A percentile compares a stretch with the other conserved stretches of the same genome.
Evolutionary conservation across 1,140 invertebrate species (phyloP).

Genomic region (Pararge aegeria): DNA sequence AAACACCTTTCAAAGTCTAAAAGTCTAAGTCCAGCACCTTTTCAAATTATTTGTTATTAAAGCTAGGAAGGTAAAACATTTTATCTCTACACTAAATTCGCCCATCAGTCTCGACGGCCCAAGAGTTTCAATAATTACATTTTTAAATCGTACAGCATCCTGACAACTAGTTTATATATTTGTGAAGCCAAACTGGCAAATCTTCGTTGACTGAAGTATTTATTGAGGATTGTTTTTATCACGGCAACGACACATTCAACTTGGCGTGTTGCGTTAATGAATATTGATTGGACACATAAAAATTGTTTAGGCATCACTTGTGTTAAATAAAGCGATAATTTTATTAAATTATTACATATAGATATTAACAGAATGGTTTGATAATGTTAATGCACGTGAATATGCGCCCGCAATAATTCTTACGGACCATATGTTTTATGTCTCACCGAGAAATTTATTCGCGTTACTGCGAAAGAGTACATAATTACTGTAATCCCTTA

Average conservation of each 20-base stretch:
- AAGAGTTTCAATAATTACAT: no score
- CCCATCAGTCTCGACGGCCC: no score
- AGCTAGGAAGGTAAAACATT: no score
- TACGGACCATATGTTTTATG: conserved; percentile 32
- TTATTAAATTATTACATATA: conserved; percentile 24
- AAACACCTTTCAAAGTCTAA: no score
- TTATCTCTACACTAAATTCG: no score
- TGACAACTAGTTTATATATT: no score
- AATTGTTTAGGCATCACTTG: neutral
- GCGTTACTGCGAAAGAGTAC: conserved; percentile 28
- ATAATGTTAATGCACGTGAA: conserved; percentile 12
- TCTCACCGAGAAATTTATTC: conserved; percentile 34
- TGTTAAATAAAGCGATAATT: conserved; percentile 10
- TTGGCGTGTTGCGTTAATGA: neutral
- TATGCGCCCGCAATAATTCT: conserved; percentile 27
- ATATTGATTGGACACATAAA: conserved; percentile 1
- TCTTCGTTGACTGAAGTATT: neutral
- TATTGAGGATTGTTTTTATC: neutral
- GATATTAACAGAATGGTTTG: conserved; percentile 23
- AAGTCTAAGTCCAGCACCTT: no score
- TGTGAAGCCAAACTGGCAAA: no score
- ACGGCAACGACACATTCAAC: neutral
- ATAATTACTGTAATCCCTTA: conserved; percentile 44
- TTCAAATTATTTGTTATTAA: no score
- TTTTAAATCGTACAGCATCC: no score